A percentile compares a stretch with the other conserved stretches of the same genome.
These are phyloP conservation scores for Himalopsyche kuldschensis DNA, from an alignment of 2,888 invertebrate species.

Conservation along the genomic window DNA sequence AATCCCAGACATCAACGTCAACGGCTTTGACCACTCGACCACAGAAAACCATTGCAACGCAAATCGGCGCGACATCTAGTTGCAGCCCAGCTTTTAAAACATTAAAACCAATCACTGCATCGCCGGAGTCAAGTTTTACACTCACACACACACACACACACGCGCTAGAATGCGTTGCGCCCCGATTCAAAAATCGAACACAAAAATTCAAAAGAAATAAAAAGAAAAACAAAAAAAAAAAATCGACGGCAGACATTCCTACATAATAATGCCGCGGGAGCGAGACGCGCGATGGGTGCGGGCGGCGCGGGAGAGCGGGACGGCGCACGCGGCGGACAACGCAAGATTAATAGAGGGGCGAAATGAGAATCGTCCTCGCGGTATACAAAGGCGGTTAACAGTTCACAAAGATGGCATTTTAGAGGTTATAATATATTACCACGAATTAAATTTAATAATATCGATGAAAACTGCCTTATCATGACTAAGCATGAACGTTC, in stretches of 20 bases:
- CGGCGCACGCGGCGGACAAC: constrained; percentile 17
- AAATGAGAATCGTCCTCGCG: constrained; percentile 15
- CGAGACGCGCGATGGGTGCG: neutral
- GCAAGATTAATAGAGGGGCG: constrained; percentile 35
- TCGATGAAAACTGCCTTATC: neutral
- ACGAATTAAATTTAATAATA: neutral
- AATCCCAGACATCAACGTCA: too few relatives aligned
- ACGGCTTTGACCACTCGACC: too few relatives aligned
- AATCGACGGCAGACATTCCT: constrained; percentile 25
- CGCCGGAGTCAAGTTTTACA: too few relatives aligned
- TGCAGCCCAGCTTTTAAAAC: too few relatives aligned
- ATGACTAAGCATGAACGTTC: too few relatives aligned
- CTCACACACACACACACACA: too few relatives aligned
- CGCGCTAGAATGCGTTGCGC: neutral
- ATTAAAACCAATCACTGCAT: too few relatives aligned
- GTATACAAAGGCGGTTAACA: neutral
- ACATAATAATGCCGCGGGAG: constrained; percentile 28
- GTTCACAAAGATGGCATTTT: neutral
- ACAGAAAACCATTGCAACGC: too few relatives aligned
- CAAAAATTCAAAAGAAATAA: constrained; percentile 1
- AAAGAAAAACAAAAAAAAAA: constrained; percentile 13
- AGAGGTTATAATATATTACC: neutral
- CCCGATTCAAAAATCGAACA: constrained; percentile 31
- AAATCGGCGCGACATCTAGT: too few relatives aligned
- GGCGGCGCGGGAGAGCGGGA: neutral